Conservation (phyloP, 92 coral and sea anemone genomes). For the Meandrina meandrites region DNA sequence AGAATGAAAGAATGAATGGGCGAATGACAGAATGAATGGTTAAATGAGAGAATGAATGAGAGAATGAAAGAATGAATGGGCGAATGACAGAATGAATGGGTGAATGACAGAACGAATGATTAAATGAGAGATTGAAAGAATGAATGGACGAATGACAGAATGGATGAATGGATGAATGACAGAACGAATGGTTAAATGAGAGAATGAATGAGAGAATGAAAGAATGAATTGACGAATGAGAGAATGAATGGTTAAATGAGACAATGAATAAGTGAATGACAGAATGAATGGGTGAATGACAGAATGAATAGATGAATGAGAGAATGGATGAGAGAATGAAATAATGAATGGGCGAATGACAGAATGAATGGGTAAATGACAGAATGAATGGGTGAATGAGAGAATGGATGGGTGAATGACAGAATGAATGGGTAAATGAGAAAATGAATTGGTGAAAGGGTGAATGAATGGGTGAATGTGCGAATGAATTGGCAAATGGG, state of each 20-base stretch:
- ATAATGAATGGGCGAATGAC: too few relatives aligned
- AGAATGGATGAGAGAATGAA: not conserved
- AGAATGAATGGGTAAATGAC: too few relatives aligned
- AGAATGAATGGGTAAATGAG: not conserved
- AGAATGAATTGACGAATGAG: not conserved
- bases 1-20: not conserved
- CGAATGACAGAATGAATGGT: not conserved
- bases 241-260: not conserved
- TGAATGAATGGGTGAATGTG: not conserved
- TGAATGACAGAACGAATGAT: not conserved
- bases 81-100: not conserved
- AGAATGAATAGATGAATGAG: not conserved
- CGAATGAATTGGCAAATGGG: not conserved
- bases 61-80: not conserved
- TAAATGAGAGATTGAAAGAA: not conserved
- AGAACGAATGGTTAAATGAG: not conserved
- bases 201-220: constrained; percentile 6
- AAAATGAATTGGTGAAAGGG: not conserved
- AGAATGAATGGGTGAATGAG: not conserved
- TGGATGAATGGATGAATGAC: not conserved
- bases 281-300: not conserved
- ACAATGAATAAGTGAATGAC: not conserved
- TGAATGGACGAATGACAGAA: not conserved
- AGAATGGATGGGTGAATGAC: not conserved
- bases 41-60: not conserved